Conservation (phyloP, 2,113 vertebrate species). For the Fregetta grallaria region DNA sequence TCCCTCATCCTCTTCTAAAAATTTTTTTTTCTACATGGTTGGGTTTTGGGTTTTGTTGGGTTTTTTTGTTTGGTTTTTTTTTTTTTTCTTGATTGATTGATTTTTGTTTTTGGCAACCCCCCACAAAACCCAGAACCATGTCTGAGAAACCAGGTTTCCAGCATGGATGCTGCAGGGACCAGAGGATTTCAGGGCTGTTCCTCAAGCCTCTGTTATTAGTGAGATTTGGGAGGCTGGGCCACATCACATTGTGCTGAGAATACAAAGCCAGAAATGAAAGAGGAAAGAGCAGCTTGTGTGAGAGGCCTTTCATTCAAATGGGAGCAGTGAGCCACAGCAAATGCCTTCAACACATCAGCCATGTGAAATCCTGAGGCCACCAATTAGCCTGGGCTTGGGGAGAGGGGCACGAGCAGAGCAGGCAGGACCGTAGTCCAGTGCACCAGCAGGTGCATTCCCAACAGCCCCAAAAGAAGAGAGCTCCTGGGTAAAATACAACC, state of each 20-base stretch:
- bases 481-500: background rate
- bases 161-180: background rate
- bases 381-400: background rate
- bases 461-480: background rate
- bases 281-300: background rate
- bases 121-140: background rate
- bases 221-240: background rate
- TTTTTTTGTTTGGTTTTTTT: background rate
- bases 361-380: background rate
- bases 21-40: background rate
- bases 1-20: background rate
- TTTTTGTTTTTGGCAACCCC: background rate
- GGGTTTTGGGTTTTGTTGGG: rapidly evolving
- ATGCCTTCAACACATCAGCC: background rate
- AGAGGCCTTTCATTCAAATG: conserved; percentile 15
- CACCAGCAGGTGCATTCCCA: conserved; percentile 31
- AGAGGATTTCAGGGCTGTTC: background rate
- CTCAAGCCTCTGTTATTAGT: background rate
- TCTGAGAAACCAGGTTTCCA: background rate
- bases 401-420: background rate
- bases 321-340: background rate
- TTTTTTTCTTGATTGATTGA: too few relatives aligned
- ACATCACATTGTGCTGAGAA: background rate
- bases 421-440: background rate
- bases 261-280: conserved; percentile 32